phyloP scores from a whole-genome alignment of 1,140 invertebrate genomes.

The Leucophenga varia region DNA sequence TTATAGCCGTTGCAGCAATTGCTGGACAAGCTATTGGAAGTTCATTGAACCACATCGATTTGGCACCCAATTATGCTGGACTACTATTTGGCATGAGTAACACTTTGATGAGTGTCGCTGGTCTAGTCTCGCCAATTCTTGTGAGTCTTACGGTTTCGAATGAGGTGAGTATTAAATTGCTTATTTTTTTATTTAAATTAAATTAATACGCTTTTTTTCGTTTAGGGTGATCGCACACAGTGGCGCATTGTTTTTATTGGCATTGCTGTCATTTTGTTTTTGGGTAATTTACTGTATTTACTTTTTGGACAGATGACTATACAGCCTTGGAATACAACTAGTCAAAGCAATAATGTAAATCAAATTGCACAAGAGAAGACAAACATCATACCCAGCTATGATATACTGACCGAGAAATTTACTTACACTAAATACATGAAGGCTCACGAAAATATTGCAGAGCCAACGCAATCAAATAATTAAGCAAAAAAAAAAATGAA shows the following conservation, averaged over 20 bases:
- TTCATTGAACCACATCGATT: conserved; percentile 68
- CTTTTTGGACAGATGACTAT: too few species aligned
- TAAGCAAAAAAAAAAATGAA: too few species aligned
- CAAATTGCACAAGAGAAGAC: too few species aligned
- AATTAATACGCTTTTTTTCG: too few species aligned
- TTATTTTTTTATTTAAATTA: neutral
- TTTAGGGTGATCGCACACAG: conserved; percentile 75
- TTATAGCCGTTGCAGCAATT: conserved; percentile 70
- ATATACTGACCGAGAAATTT: too few species aligned
- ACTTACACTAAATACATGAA: too few species aligned
- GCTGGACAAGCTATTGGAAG: conserved; percentile 71
- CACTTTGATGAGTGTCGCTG: conserved; percentile 67
- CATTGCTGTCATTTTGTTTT: conserved; percentile 34
- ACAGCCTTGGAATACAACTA: too few species aligned
- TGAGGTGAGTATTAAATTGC: conserved; percentile 52
- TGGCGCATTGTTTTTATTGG: conserved; percentile 63
- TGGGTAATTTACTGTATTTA: too few species aligned
- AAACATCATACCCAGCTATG: too few species aligned
- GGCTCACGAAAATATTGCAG: too few species aligned
- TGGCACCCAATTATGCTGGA: conserved; percentile 73
- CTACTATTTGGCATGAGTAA: conserved; percentile 69
- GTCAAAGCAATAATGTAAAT: too few species aligned
- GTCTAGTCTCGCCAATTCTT: conserved; percentile 67
- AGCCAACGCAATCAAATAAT: too few species aligned
- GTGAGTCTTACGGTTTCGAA: conserved; percentile 65